Evolutionary conservation across 1,140 invertebrate genomes (phyloP), one percentile per base, ranked within the genome.

Genomic region (Helicorthomorpha holstii): DNA sequence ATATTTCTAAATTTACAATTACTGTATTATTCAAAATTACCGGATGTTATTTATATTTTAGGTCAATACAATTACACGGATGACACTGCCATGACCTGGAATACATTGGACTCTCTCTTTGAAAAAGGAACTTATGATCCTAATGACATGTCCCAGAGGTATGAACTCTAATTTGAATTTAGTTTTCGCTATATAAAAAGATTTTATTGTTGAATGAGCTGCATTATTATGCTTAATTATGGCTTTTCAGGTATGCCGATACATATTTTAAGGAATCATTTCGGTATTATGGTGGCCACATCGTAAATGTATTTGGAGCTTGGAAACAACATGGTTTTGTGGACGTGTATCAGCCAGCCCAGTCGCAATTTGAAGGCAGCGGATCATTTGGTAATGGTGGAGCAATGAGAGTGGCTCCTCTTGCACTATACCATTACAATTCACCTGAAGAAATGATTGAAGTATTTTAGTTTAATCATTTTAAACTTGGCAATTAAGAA

Each of bases 351-450:
- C 59, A 59, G 22, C 82, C 83, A 45, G 83, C 82, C 1, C 70
- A 65, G 46, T 66, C 77, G 60, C 80, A 83, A 61, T 87, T 85
- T 69, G 63, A 73, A 60, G 82, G 82, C 16, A 54, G 60, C 52
- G 83, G 83, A 2, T 84, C 82, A 3, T 82, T 74, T 72, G 84
- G 83, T 21, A 86, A 85, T 69, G 83, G 83, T 16, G 69, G 56
- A 45, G 80, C 81, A 1, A 86, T 86, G 82, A 72, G 83, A 61
- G 73, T 84, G 25, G 64, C 78, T 14, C 83, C 83, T n/a, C 64
- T 81, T 49, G 71, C 79, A 7, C 62, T 88, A 14, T 79, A 24
- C 63, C 76, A 27, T 64, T 69, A 27, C 14, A 1, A 3, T 46
- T 19, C 38, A 41, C 19, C 12, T 19, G 19, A 41, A 41, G 12